Evolutionary conservation across 1,140 invertebrate genomes (phyloP).

Genomic region (Aphelenchoides besseyi): DNA sequence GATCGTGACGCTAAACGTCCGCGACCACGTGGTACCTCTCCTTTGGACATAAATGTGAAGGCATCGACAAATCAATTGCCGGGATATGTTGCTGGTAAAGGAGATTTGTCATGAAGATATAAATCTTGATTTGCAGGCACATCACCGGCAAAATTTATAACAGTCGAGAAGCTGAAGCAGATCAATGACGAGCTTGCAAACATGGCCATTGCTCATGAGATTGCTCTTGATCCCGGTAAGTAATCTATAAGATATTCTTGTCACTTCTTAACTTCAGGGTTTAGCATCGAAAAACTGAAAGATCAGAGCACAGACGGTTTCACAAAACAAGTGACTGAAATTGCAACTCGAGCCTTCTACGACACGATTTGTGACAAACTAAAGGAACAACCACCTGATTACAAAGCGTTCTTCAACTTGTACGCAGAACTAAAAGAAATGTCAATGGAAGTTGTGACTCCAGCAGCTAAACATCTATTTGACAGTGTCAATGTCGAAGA

Average conservation of each 20-base stretch:
- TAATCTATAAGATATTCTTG: not conserved
- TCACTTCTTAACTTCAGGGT: not conserved
- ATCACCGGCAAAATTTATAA: slow-evolving; percentile 9
- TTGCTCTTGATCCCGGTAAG: slow-evolving; percentile 11
- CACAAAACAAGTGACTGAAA: slow-evolving; percentile 8
- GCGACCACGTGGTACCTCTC: not conserved
- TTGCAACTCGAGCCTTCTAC: slow-evolving; percentile 15
- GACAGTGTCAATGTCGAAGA: slow-evolving; percentile 12
- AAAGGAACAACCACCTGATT: slow-evolving; percentile 2
- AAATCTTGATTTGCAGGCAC: slow-evolving; percentile 1
- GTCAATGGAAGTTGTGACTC: slow-evolving; percentile 5
- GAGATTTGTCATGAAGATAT: no score
- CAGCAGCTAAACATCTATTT: not conserved
- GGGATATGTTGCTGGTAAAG: slow-evolving; percentile 10
- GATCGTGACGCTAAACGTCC: not conserved
- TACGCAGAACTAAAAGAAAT: slow-evolving; percentile 13
- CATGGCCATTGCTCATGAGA: slow-evolving; percentile 23
- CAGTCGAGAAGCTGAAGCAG: slow-evolving; percentile 10
- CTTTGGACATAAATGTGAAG: not conserved
- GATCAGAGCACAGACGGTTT: not conserved
- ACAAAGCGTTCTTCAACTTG: slow-evolving; percentile 3
- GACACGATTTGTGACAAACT: slow-evolving; percentile 15
- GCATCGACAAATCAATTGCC: not conserved
- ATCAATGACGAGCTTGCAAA: slow-evolving; percentile 21
- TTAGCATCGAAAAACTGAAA: not conserved